These are phyloP conservation scores for Eupithecia dodoneata DNA, from an alignment of 2,888 invertebrate species.

Conservation along the genomic window DNA sequence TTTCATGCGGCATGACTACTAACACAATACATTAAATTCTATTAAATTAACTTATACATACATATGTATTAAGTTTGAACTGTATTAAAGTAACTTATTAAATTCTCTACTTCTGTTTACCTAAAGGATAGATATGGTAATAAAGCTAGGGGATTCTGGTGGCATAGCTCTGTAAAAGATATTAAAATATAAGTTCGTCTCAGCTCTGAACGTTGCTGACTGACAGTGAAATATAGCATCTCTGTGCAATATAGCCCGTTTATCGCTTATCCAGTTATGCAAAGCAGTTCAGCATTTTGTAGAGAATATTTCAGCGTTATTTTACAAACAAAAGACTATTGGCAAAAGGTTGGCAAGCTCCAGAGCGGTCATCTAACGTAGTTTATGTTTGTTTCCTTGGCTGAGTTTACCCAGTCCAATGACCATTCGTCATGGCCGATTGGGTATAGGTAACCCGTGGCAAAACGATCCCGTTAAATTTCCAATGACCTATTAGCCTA, in stretches of 20 bases:
- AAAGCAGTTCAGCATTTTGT: not conserved
- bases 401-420: conserved; percentile 12
- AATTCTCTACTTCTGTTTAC: not conserved
- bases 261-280: not conserved
- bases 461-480: conserved; percentile 3
- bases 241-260: not conserved
- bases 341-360: not conserved
- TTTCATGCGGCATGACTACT: not conserved
- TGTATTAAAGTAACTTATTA: too few species aligned
- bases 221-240: conserved; percentile 7
- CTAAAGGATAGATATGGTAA: not conserved
- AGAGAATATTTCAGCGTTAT: not conserved
- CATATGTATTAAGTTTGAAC: too few species aligned
- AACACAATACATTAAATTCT: not conserved
- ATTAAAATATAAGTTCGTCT: not conserved
- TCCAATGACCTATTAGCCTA: not conserved
- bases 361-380: not conserved
- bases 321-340: conserved; percentile 3
- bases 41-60: too few species aligned
- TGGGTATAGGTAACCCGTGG: not conserved
- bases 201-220: not conserved
- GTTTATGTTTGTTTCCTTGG: conserved; percentile 17
- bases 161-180: not conserved
- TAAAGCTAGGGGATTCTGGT: not conserved
- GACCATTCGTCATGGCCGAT: not conserved